phyloP scores from a whole-genome alignment of 1,140 invertebrate genomes.

The Cydia strobilella region DNA sequence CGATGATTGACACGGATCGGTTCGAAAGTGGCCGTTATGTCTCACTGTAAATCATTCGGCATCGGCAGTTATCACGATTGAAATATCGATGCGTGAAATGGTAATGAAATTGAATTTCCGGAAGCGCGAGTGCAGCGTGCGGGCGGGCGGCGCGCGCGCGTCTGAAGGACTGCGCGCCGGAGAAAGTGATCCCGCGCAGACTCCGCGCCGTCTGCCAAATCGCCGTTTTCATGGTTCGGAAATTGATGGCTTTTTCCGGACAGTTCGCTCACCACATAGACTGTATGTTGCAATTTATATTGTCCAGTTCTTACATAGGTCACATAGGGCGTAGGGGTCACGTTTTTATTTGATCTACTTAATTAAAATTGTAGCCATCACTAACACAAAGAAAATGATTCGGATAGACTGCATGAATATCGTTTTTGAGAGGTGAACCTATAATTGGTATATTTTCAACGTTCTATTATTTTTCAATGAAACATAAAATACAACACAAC shows the following conservation, averaged over 20 bases:
- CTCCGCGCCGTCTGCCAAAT: conserved; percentile 76
- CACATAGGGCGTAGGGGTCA: too few relatives aligned
- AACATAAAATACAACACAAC: background rate
- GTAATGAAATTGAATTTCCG: conserved; percentile 44
- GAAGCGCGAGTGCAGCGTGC: conserved; percentile 42
- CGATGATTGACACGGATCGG: conserved; percentile 35
- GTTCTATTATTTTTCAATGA: background rate
- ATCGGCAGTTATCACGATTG: conserved; percentile 14
- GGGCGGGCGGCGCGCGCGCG: conserved; percentile 60
- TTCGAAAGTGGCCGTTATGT: conserved; percentile 10
- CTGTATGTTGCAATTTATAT: background rate
- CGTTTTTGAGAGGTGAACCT: background rate
- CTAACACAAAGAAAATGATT: background rate
- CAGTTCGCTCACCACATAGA: conserved; percentile 48
- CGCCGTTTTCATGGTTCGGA: conserved; percentile 72
- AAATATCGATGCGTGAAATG: conserved; percentile 34
- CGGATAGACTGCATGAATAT: background rate
- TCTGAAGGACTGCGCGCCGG: conserved; percentile 62
- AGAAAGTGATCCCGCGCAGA: conserved; percentile 76
- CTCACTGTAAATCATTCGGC: conserved; percentile 23
- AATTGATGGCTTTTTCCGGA: conserved; percentile 74
- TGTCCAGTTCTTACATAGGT: background rate
- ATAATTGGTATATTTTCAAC: background rate
- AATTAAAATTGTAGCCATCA: too few relatives aligned
- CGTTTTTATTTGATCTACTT: background rate